These are phyloP conservation scores for Drosophila malerkotliana DNA, from an alignment of 1,140 invertebrate species.

Conservation along the genomic window DNA sequence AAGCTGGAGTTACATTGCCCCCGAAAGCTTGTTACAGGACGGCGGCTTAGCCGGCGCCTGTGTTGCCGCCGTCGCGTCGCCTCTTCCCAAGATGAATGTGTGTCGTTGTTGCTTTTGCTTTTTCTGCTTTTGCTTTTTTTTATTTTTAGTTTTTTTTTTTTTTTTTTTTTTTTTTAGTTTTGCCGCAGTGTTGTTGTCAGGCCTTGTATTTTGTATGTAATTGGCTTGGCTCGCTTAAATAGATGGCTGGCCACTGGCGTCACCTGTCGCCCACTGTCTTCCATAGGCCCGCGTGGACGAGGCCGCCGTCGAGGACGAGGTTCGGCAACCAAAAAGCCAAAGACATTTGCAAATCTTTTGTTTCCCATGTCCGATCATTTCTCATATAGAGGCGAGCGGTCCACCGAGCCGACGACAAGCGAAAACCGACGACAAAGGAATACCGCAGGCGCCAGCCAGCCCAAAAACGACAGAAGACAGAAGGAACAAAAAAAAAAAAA, in stretches of 20 bases:
- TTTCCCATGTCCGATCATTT: constrained; percentile 83
- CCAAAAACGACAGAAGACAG: constrained; percentile 51
- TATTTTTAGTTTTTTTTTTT: neutral
- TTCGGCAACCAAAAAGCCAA: constrained; percentile 77
- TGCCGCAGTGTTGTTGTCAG: constrained; percentile 55
- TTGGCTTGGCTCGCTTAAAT: constrained; percentile 70
- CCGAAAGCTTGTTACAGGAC: constrained; percentile 55
- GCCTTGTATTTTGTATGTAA: constrained; percentile 81
- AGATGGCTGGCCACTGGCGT: constrained; percentile 67
- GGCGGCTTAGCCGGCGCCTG: constrained; percentile 54
- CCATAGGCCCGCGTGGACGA: neutral
- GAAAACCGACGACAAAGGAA: constrained; percentile 76
- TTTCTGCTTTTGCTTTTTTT: constrained; percentile 9
- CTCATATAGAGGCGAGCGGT: constrained; percentile 76
- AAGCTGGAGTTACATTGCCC: constrained; percentile 27
- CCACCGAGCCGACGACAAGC: constrained; percentile 27
- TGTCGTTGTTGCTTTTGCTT: constrained; percentile 49
- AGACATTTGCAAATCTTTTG: constrained; percentile 83
- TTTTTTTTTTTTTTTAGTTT: neutral
- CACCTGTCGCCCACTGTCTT: constrained; percentile 70
- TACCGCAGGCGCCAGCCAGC: constrained; percentile 83
- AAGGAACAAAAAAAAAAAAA: constrained; percentile 24
- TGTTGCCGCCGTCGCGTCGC: constrained; percentile 43
- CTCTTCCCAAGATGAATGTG: constrained; percentile 71
- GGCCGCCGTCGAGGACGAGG: constrained; percentile 15